phyloP scores from a whole-genome alignment of 2,797 vertebrate species.

The Leuciscus waleckii region DNA sequence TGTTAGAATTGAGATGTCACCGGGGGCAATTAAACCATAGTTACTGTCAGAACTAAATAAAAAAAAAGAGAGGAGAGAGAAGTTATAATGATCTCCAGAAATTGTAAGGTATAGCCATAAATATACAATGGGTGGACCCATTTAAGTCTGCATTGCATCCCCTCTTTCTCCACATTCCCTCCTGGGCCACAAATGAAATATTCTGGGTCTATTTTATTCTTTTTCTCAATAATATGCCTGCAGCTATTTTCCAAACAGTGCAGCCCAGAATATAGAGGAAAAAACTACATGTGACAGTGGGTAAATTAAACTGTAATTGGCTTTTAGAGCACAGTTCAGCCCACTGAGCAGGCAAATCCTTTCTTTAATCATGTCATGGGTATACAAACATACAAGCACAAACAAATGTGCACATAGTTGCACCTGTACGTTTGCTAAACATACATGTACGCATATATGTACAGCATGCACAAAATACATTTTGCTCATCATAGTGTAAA shows the following conservation, averaged over 20 bases:
- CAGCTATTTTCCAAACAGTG: conserved; percentile 64
- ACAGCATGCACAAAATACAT: neutral
- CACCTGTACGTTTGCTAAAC: too few relatives aligned
- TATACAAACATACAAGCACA: conserved; percentile 24
- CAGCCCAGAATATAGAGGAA: conserved; percentile 59
- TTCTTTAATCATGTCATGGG: conserved; percentile 59
- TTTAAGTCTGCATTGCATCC: conserved; percentile 48
- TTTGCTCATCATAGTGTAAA: neutral
- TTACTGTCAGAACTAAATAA: conserved; percentile 43
- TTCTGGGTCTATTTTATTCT: conserved; percentile 59
- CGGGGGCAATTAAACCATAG: conserved; percentile 11
- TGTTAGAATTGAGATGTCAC: conserved; percentile 44
- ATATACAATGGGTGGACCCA: conserved; percentile 69
- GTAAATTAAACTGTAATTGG: conserved; percentile 76
- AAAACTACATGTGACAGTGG: conserved; percentile 74
- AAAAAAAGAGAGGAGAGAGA: conserved; percentile 52
- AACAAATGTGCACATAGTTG: neutral
- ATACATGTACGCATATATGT: neutral
- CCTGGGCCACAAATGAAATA: conserved; percentile 31
- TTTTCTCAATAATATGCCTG: conserved; percentile 70
- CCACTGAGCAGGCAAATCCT: conserved; percentile 70
- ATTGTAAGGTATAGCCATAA: conserved; percentile 72
- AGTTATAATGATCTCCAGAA: conserved; percentile 67
- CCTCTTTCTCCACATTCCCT: neutral
- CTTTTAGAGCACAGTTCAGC: conserved; percentile 65